Evolutionary conservation across 2,797 vertebrate species (phyloP), one percentile per base, ranked within the genome.

Genomic region (Cossypha caffra): DNA sequence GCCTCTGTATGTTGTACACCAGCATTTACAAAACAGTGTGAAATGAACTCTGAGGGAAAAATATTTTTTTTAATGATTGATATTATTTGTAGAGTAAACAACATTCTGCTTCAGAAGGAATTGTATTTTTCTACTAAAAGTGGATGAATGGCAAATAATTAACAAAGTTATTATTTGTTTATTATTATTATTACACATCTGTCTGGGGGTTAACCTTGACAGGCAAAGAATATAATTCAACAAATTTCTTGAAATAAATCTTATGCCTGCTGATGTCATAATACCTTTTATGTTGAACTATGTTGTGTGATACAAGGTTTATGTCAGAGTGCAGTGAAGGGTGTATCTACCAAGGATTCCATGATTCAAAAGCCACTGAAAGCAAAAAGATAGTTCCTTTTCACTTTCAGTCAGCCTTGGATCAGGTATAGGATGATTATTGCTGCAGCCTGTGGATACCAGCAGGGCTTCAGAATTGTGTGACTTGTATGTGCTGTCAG

Each of bases 291-390:
- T 63, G n/a, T 54, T 52, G 29, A 61, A 4, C 24, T 69, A 8
- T 35, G 45, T 76, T 82, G 28, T 73, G 23, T 86, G 67, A 73
- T 71, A 57, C 9, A 4, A 62, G 58, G 24, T 85, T 76, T 85
- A 85, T 54, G 55, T 79, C 67, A 82, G 25, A 25, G 18, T 51
- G 33, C 57, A 72, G 47, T 55, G 15, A 47, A 86, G n/a, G 17
- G 55, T 66, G 16, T 57, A 79, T 87, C 61, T 86, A 7, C 90
- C 59, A 82, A 73, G 52, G 25, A 92, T 1, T 73, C 3, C 29
- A n/a, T 57, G 67, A 86, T 76, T 37, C 55, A 86, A 86, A 94
- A 81, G 18, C 51, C 43, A 55, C 35, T 57, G 50, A 92, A 90
- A 75, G 24, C 12, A 80, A 5, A 19, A 62, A 47, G 23, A 59